Conservation (phyloP, 2,888 invertebrate species). For the Branchipolynoe longqiensis region DNA sequence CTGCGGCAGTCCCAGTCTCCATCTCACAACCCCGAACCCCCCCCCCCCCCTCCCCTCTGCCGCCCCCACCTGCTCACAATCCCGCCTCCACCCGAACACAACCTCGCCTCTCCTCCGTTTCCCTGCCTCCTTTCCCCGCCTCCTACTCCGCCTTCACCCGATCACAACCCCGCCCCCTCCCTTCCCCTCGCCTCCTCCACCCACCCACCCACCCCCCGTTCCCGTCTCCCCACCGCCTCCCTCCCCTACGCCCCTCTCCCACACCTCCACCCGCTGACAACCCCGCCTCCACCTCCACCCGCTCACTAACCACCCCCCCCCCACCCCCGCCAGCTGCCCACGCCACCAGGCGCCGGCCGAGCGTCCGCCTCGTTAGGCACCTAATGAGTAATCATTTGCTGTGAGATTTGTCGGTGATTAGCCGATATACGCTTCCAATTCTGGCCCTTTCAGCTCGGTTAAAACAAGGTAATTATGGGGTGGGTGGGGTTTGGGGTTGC, state of each 20-base stretch:
- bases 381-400: conserved; percentile 54
- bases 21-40: too few relatives aligned
- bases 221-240: background rate
- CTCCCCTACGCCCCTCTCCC: background rate
- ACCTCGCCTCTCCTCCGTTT: too few relatives aligned
- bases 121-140: too few relatives aligned
- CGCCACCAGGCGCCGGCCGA: conserved; percentile 13
- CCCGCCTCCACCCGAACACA: too few relatives aligned
- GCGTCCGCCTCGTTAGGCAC: conserved; percentile 21
- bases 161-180: background rate
- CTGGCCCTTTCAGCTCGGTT: conserved; percentile 30
- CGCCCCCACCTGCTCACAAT: too few relatives aligned
- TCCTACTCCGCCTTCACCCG: too few relatives aligned
- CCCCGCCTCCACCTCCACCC: conserved; percentile 30
- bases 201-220: background rate
- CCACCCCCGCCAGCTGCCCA: conserved; percentile 24
- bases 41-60: too few relatives aligned
- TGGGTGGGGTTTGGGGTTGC: background rate
- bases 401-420: conserved; percentile 51
- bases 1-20: too few relatives aligned
- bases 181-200: background rate
- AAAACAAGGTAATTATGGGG: conserved; percentile 53
- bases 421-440: conserved; percentile 50
- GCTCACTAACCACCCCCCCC: conserved; percentile 34
- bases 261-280: conserved; percentile 4